Base-by-base conservation (phyloP, 2,888 invertebrate genomes). In the Ormyrus labotus region DNA sequence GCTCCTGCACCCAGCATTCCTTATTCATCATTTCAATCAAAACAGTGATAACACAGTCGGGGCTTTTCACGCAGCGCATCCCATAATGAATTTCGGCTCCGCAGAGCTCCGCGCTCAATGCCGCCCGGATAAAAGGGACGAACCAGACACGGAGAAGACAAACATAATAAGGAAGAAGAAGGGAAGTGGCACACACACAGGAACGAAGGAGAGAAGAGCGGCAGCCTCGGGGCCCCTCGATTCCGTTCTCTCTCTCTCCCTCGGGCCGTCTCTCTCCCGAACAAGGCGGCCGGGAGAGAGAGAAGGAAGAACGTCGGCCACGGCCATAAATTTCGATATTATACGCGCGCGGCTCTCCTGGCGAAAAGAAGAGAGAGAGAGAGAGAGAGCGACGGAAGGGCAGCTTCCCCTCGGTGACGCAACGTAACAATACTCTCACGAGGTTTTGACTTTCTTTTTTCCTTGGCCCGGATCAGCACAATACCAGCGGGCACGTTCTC, bases 261-360 rank as follows among this genome's bases (percentile, higher is more conserved):
- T 45, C 50, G 8, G n/a, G 10, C 13, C 34, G 53, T 11, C 60
- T 57, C 60, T 57, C 69, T 80, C 84, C 81, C 48, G 84, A 85
- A 84, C 84, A 83, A 84, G 86, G 86, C 84, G 9, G 55, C 34
- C 53, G 13, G 5, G 47, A 53, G 69, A 61, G 55, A 75, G 71
- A 81, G 74, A 71, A 69, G 57, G 10, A 34, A 53, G 48, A 64
- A 19, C 55, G 81, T 84, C 83, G 84, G 74, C 84, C 68, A 83
- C 76, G 85, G 88, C 85, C 89, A 89, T 90, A 90, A 90, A 90
- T 90, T 90, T 89, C 83, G 88, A 90, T 89, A 89, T 90, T 90
- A 89, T 90, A 88, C 87, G 85, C 86, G 88, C 86, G 65, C 71
- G 55, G 81, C 84, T 75, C 81, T 82, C 74, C 68, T 61, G 72